phyloP scores from a whole-genome alignment of 2,113 vertebrate genomes.

The Rhinoptilus africanus region DNA sequence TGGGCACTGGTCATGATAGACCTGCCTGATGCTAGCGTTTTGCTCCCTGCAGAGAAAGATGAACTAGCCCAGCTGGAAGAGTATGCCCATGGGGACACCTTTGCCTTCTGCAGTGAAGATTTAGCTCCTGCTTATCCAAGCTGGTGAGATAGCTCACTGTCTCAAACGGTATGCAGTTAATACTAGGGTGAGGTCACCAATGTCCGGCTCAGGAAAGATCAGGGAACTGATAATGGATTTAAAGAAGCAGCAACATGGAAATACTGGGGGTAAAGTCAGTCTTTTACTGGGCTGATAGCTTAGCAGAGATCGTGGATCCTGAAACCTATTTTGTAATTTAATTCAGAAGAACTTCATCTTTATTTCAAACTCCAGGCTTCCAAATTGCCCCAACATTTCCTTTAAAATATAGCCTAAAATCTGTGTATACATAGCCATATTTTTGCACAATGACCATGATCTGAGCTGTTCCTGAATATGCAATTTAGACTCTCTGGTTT shows the following conservation, averaged over 20 bases:
- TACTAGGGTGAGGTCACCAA: background rate
- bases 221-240: background rate
- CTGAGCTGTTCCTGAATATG: background rate
- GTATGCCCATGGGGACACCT: background rate
- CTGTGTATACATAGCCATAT: background rate
- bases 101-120: background rate
- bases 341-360: background rate
- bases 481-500: background rate
- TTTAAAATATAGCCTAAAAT: background rate
- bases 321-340: background rate
- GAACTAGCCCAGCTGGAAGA: background rate
- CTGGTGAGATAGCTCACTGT: background rate
- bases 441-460: background rate
- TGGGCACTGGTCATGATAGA: background rate
- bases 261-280: background rate
- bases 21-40: background rate
- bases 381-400: background rate
- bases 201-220: background rate
- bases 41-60: background rate
- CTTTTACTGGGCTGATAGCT: background rate
- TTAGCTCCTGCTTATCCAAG: background rate
- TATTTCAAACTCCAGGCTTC: background rate
- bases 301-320: background rate
- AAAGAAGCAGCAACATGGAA: background rate
- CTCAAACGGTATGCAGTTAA: rapidly evolving